Conservation (phyloP, 1,140 invertebrate genomes). For the Drosophila mauritiana region DNA sequence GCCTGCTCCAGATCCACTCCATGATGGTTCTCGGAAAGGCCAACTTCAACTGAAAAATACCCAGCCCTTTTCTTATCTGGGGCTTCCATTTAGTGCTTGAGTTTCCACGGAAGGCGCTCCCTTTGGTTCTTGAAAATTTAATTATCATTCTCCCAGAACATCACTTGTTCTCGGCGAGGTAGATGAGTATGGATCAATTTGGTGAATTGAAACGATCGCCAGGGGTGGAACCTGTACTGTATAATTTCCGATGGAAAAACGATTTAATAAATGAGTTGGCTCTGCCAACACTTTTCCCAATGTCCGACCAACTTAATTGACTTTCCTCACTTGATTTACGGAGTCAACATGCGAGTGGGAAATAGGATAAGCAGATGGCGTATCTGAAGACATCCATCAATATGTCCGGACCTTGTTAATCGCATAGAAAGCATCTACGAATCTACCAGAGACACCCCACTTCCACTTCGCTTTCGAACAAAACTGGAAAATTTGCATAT, state of each 20-base stretch:
- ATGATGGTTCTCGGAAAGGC: conserved; percentile 56
- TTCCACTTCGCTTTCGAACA: conserved; percentile 44
- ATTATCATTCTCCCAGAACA: conserved; percentile 71
- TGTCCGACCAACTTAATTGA: conserved; percentile 1
- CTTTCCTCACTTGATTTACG: conserved; percentile 40
- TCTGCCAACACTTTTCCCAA: conserved; percentile 1
- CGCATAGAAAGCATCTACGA: conserved; percentile 55
- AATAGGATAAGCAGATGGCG: conserved; percentile 8
- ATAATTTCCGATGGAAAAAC: not conserved
- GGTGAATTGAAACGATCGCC: conserved; percentile 25
- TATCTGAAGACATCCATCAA: conserved; percentile 51
- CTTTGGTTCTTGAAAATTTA: conserved; percentile 61
- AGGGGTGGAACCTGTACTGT: conserved; percentile 16
- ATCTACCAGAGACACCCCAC: conserved; percentile 27
- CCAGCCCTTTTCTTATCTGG: conserved; percentile 56
- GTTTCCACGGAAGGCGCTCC: conserved; percentile 60
- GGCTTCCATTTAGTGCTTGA: conserved; percentile 60
- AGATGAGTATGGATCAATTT: conserved; percentile 59
- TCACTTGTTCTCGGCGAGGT: conserved; percentile 20
- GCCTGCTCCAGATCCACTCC: conserved; percentile 51
- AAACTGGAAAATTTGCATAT: conserved; percentile 55
- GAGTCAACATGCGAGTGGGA: conserved; percentile 21
- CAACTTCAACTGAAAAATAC: not conserved
- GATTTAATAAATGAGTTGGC: conserved; percentile 1
- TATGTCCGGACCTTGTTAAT: conserved; percentile 46